These are phyloP conservation scores for Listronotus bonariensis DNA, from an alignment of 1,140 invertebrate genomes.

Conservation along the genomic window DNA sequence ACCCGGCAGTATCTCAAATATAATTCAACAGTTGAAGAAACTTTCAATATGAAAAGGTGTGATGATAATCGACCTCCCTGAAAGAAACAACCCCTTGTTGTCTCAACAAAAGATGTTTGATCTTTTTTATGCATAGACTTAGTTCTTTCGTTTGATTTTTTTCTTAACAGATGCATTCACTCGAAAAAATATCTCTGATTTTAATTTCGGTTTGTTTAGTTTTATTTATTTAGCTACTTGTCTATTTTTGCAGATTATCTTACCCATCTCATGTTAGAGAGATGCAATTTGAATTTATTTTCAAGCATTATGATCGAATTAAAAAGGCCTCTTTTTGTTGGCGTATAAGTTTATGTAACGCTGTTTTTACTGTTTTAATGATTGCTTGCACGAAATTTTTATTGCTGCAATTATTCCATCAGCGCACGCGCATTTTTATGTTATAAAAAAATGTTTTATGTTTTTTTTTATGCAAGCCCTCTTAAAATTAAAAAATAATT, in stretches of 20 bases:
- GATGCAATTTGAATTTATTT: too few species aligned
- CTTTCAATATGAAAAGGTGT: constrained; percentile 45
- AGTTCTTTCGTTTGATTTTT: constrained; percentile 28
- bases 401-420: too few species aligned
- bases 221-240: constrained; percentile 8
- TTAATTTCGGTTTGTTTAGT: constrained; percentile 31
- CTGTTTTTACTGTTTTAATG: too few species aligned
- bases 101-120: constrained; percentile 40
- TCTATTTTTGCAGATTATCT: background rate
- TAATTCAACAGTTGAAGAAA: constrained; percentile 46
- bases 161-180: constrained; percentile 30
- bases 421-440: too few species aligned
- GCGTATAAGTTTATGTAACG: too few species aligned
- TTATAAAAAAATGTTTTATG: too few species aligned
- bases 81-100: constrained; percentile 43
- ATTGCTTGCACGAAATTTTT: too few species aligned
- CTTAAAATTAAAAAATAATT: too few species aligned
- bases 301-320: too few species aligned
- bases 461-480: too few species aligned
- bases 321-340: too few species aligned
- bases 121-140: constrained; percentile 35
- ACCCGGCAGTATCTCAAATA: constrained; percentile 34
- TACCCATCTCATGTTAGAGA: too few species aligned
- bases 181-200: constrained; percentile 39
- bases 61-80: constrained; percentile 46